Percentiles rank a stretch among this genome's conserved stretches.
These are phyloP conservation scores for Scelioninae gen. 2 DNA, from an alignment of 2,888 invertebrate species.

Conservation along the genomic window DNA sequence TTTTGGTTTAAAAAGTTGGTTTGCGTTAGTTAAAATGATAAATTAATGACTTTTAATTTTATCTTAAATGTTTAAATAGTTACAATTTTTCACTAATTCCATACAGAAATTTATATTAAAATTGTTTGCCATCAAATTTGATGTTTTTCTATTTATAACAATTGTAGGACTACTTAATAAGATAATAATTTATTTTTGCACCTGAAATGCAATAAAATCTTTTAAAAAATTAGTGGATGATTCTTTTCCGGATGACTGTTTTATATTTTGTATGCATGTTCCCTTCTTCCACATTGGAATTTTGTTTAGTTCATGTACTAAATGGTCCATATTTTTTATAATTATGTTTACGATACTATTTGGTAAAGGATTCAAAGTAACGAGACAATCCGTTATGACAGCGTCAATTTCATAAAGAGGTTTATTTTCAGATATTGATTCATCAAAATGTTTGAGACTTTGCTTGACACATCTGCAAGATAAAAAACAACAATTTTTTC, in stretches of 20 bases:
- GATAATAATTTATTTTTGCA: no score
- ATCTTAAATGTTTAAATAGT: no score
- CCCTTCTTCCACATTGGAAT: conserved; percentile 92
- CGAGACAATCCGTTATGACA: conserved; percentile 84
- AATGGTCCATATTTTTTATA: conserved; percentile 85
- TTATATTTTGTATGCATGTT: conserved; percentile 85
- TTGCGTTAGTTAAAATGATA: no score
- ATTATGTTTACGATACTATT: conserved; percentile 87
- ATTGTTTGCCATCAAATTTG: conserved; percentile 77
- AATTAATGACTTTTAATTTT: no score
- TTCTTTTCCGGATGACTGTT: conserved; percentile 78
- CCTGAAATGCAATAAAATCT: no score
- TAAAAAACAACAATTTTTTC: conserved; percentile 84
- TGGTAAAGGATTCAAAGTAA: conserved; percentile 84
- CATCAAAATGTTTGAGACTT: conserved; percentile 84
- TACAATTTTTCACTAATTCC: no score
- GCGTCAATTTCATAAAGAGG: conserved; percentile 89
- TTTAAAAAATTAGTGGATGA: no score
- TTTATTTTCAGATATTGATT: conserved; percentile 77
- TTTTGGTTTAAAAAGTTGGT: no score
- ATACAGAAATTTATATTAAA: conserved; percentile 76
- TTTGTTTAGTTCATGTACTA: conserved; percentile 84
- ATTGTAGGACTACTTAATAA: no score
- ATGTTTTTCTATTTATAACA: no score
- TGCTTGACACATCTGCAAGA: conserved; percentile 70